Conservation (phyloP, 2,888 invertebrate species). For the Glyphotaelius pellucidus region DNA sequence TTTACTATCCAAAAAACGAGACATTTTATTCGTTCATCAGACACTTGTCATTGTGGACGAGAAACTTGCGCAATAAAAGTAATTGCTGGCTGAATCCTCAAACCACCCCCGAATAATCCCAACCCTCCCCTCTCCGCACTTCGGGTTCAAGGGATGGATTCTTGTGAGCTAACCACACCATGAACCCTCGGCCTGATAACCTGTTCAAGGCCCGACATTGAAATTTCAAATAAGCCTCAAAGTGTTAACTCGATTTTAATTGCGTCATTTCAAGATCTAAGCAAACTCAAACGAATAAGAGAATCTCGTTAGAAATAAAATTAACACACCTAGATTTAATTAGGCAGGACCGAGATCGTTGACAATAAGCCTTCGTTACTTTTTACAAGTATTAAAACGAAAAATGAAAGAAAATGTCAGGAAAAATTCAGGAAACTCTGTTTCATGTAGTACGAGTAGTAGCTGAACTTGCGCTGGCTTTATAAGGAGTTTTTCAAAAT, state of each 20-base stretch:
- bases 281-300: conserved; percentile 50
- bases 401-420: not conserved
- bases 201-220: conserved; percentile 58
- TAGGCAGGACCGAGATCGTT: not conserved
- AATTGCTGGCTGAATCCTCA: conserved; percentile 32
- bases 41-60: not conserved
- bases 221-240: conserved; percentile 59
- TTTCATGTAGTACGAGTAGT: not conserved
- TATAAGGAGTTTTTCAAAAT: no score
- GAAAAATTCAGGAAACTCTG: not conserved
- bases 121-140: not conserved
- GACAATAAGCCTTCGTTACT: not conserved
- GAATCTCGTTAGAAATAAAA: conserved; percentile 50
- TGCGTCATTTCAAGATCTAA: conserved; percentile 50
- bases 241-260: conserved; percentile 62
- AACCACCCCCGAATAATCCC: conserved; percentile 15
- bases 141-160: conserved; percentile 29
- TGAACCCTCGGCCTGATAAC: conserved; percentile 52
- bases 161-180: conserved; percentile 13
- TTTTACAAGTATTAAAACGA: not conserved
- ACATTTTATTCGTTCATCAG: not conserved
- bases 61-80: conserved; percentile 50
- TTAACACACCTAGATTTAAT: conserved; percentile 33
- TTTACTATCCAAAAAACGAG: not conserved
- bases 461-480: no score